A percentile compares a stretch with the other conserved stretches of the same genome.
Conservation (phyloP, 2,113 vertebrate genomes). For the Pedetes capensis region DNA sequence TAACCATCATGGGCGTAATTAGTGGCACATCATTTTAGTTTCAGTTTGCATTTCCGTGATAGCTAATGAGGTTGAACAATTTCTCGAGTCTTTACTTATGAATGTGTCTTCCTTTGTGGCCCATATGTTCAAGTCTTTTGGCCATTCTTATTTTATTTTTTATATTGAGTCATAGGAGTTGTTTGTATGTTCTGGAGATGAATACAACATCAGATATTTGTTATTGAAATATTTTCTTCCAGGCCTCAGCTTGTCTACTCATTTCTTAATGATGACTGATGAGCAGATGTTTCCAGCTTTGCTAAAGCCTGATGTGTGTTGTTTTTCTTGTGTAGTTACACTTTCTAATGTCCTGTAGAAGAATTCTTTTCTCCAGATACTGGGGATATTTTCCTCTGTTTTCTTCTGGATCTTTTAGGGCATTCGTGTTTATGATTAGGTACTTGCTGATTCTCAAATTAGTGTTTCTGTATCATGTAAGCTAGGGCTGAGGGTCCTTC, state of each 20-base stretch:
- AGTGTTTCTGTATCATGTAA: neutral
- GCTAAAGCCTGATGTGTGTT: neutral
- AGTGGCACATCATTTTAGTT: neutral
- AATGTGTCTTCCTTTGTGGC: neutral
- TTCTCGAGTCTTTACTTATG: neutral
- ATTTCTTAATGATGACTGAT: neutral
- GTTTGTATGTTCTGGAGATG: neutral
- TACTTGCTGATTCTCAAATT: neutral
- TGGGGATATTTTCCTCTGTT: neutral
- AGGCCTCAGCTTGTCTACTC: neutral
- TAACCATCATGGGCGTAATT: neutral
- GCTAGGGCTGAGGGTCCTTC: neutral
- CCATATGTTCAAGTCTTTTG: neutral
- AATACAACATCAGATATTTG: neutral
- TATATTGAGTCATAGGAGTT: no score
- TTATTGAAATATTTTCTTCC: neutral
- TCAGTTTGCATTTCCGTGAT: no score
- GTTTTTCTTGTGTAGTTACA: neutral
- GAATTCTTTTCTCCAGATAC: no score
- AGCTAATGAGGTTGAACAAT: neutral
- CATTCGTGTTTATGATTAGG: neutral
- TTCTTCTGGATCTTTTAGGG: neutral
- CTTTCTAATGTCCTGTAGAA: neutral
- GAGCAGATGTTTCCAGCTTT: neutral
- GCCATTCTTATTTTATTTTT: neutral